These are phyloP conservation scores for Chrysopilus asiliformis DNA, from an alignment of 2,888 invertebrate species.

Conservation along the genomic window DNA sequence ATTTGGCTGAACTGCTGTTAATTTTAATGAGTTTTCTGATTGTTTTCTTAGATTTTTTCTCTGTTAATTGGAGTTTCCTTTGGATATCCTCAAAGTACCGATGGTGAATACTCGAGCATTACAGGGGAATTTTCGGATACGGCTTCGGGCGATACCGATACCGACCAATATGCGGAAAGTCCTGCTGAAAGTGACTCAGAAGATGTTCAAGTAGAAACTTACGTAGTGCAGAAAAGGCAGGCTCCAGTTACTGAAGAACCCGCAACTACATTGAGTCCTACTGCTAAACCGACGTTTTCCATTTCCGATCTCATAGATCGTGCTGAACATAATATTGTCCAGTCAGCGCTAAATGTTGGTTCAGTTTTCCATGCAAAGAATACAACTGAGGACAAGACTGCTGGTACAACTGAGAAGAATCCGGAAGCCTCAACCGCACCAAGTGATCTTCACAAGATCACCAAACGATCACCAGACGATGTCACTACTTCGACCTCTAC, in stretches of 20 bases:
- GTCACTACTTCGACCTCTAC: no score
- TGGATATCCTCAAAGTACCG: no score
- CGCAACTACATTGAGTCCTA: constrained; percentile 13
- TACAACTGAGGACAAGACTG: constrained; percentile 17
- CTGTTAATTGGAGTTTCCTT: no score
- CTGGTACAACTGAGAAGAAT: constrained; percentile 16
- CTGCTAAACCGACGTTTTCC: constrained; percentile 21
- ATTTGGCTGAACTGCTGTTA: no score
- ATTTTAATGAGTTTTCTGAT: no score
- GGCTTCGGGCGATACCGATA: constrained; percentile 1
- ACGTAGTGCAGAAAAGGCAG: neutral
- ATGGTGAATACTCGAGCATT: constrained; percentile 1
- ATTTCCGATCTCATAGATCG: constrained; percentile 26
- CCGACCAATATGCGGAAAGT: neutral
- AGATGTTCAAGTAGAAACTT: constrained; percentile 1
- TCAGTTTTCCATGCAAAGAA: constrained; percentile 17
- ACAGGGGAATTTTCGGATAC: constrained; percentile 1
- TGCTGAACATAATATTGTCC: constrained; percentile 25
- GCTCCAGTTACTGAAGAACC: neutral
- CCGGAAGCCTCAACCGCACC: no score
- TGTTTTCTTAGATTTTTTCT: no score
- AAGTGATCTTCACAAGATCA: neutral
- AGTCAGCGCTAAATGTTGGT: constrained; percentile 24
- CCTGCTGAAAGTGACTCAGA: neutral
- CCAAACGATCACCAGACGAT: constrained; percentile 1